Conservation (phyloP, 2,888 invertebrate species). For the Trissolcus brochymenae region DNA sequence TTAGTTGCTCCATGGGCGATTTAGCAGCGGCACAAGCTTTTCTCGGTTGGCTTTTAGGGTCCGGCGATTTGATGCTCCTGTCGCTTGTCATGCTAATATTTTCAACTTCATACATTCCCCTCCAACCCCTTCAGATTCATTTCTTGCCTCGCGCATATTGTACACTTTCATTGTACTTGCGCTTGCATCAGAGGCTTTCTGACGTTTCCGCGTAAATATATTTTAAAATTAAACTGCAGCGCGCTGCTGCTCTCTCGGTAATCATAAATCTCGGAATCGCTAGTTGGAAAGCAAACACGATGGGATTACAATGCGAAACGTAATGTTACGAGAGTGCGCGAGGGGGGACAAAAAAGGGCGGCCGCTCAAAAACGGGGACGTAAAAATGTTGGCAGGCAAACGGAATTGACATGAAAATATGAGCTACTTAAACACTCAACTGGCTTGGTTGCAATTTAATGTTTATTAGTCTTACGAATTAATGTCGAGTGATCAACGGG, state of each 20-base stretch:
- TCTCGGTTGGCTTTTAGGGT: conserved; percentile 69
- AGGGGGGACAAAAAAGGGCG: no score
- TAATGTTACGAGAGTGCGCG: neutral
- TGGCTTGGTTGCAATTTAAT: neutral
- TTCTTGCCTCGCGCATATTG: neutral
- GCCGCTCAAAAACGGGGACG: no score
- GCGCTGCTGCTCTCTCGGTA: neutral
- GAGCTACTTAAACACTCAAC: neutral
- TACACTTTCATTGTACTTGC: neutral
- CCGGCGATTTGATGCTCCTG: conserved; percentile 72
- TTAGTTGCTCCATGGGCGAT: conserved; percentile 74
- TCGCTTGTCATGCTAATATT: conserved; percentile 75
- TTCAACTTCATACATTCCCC: conserved; percentile 60
- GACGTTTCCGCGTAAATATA: conserved; percentile 9
- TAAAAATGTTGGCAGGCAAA: neutral
- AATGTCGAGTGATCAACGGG: neutral
- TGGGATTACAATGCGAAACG: neutral
- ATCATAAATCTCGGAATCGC: conserved; percentile 1
- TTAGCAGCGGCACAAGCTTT: conserved; percentile 67
- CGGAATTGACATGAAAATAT: conserved; percentile 3
- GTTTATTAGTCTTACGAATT: neutral
- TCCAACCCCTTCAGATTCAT: neutral
- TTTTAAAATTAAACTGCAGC: conserved; percentile 19
- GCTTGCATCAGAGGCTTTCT: neutral
- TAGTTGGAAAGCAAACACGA: neutral